Evolutionary conservation across 1,140 invertebrate genomes (phyloP), one percentile per base, ranked within the genome.

Genomic region (Chlorops oryzae): DNA sequence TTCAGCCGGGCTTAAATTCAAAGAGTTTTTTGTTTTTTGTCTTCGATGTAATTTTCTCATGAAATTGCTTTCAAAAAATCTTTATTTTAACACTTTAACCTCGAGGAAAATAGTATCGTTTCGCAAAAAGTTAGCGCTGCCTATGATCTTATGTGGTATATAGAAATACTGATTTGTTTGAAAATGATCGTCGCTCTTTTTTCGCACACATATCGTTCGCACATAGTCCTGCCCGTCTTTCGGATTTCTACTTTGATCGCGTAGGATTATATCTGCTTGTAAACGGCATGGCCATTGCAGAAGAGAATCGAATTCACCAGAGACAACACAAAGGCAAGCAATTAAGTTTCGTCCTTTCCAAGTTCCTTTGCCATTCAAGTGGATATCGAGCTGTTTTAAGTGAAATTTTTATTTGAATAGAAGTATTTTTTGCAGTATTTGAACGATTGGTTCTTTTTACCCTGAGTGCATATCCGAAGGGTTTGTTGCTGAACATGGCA

Each of bases 311-410:
- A 81, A 86, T 40, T 83, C 81, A 0, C 84, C 83, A 7, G 77
- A 74, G 5, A 86, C 67, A 5, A 85, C 77, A 38, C 80, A 77
- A 10, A 86, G 64, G 12, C 81, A 83, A 2, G 80, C 78, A 6
- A 85, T 82, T 39, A 85, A 59, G 57, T 87, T 81, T 0, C 84
- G 76, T 0, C 81, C 83, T 58, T 79, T 82, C 84, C 84, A 86
- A 50, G 82, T 83, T 5, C 83, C 83, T 24, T 83, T 76, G 7
- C 84, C 84, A 57, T 87, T 87, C 17, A 86, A 57, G 60, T 80
- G 79, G 4, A 85, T 64, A 52, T 85, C 78, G 20, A 84, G 72
- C 81, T 84, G 55, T 3, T 70, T 65, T 32, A 35, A 37, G 20
- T 39, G 24, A 17, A 39, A 28, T 38, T 6, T 38, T 38, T 37